These are phyloP conservation scores for Chaetura pelagica DNA, from an alignment of 2,113 vertebrate species.

Conservation along the genomic window DNA sequence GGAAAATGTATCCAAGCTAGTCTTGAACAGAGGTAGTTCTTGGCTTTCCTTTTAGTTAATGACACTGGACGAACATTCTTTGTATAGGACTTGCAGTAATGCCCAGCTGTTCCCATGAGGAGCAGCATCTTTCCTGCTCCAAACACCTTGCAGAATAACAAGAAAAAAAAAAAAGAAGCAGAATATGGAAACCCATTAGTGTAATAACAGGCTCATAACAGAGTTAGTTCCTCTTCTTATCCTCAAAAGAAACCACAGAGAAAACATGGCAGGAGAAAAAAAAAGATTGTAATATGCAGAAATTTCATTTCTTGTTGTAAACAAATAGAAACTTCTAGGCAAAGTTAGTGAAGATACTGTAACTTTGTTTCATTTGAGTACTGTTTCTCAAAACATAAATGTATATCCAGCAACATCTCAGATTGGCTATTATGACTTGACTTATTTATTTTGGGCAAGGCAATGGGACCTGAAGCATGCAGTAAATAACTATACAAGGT, in stretches of 20 bases:
- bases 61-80: neutral
- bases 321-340: neutral
- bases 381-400: neutral
- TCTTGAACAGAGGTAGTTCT: neutral
- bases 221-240: neutral
- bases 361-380: neutral
- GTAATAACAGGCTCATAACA: neutral
- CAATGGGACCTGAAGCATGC: neutral
- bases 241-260: neutral
- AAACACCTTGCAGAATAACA: neutral
- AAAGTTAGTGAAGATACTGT: neutral
- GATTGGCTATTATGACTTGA: neutral
- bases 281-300: neutral
- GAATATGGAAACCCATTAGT: neutral
- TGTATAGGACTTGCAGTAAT: neutral
- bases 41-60: neutral
- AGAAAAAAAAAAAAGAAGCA: neutral
- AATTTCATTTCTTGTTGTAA: neutral
- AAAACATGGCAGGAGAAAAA: neutral
- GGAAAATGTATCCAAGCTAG: neutral
- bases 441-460: neutral
- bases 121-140: neutral
- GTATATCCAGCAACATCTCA: neutral
- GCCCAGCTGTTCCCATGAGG: neutral
- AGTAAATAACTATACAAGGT: conserved; percentile 4